These are phyloP conservation scores for Syncerus caffer DNA, from an alignment of 2,797 vertebrate species.

Conservation along the genomic window DNA sequence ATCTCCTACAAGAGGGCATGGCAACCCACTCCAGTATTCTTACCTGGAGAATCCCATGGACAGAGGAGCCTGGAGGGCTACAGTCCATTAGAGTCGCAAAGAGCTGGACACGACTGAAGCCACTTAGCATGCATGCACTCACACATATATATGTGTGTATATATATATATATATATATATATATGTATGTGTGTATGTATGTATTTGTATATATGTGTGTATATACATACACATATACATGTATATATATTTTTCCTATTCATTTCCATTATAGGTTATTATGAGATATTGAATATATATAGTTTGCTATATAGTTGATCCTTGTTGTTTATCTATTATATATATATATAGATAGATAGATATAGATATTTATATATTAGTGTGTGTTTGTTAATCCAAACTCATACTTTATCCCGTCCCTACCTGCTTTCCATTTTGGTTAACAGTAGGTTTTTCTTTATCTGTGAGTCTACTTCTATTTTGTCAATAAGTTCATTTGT, in stretches of 20 bases:
- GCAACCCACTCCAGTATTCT: neutral
- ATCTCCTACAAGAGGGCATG: neutral
- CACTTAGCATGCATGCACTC: no score
- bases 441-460: neutral
- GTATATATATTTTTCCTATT: neutral
- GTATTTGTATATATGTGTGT: accelerated
- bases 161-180: neutral
- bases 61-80: neutral
- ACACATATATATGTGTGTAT: neutral
- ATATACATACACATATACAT: no score
- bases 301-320: neutral
- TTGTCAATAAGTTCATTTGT: neutral
- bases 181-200: neutral
- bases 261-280: neutral
- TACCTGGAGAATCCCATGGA: neutral
- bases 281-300: neutral
- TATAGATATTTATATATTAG: neutral
- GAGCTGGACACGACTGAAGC: neutral
- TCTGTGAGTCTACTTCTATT: neutral
- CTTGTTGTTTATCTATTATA: neutral
- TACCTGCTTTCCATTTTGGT: neutral
- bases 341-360: no score
- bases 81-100: accelerated
- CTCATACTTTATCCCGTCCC: neutral
- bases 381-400: neutral